Evolutionary conservation across 2,797 vertebrate genomes (phyloP).

Genomic region (Zalophus californianus): DNA sequence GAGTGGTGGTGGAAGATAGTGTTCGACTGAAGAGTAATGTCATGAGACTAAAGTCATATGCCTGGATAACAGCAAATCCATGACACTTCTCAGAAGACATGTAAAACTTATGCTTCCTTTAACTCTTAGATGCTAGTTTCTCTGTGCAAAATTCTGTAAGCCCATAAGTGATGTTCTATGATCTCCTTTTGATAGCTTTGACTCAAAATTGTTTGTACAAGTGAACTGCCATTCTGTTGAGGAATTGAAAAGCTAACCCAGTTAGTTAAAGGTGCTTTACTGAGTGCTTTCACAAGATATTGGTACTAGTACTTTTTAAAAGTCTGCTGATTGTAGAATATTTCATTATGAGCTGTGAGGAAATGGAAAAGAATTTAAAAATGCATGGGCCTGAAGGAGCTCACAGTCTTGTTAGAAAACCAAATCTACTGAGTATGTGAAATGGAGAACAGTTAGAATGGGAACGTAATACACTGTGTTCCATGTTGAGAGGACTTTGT

Average conservation of each 20-base stretch:
- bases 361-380: conserved; percentile 24
- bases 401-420: conserved; percentile 17
- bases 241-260: conserved; percentile 33
- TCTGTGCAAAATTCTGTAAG: conserved; percentile 32
- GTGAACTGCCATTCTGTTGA: conserved; percentile 5
- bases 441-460: conserved; percentile 28
- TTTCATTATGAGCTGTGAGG: conserved; percentile 31
- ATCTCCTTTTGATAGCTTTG: conserved; percentile 42
- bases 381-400: conserved; percentile 1
- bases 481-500: background rate
- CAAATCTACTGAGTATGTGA: background rate
- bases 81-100: background rate
- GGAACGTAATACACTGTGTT: background rate
- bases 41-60: background rate
- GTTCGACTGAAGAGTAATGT: background rate
- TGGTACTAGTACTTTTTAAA: conserved; percentile 29
- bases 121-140: background rate
- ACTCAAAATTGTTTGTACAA: conserved; percentile 48
- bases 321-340: conserved; percentile 5
- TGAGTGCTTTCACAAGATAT: background rate
- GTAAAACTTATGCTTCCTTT: background rate
- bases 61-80: background rate
- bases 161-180: conserved; percentile 2
- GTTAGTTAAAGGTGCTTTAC: conserved; percentile 23
- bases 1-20: background rate